phyloP scores from a whole-genome alignment of 1,140 invertebrate species.

The Bombus balteatus region DNA sequence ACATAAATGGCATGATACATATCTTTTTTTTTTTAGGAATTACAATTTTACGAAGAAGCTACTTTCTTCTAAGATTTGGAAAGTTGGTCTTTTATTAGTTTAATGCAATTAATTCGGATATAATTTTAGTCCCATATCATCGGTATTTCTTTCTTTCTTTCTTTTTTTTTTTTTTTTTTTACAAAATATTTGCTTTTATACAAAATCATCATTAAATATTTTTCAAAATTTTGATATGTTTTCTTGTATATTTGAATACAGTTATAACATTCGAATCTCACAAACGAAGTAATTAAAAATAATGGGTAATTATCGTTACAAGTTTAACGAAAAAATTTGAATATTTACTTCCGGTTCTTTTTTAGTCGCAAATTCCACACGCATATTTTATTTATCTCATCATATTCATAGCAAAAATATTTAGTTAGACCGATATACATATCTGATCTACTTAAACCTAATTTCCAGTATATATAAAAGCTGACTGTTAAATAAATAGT shows the following conservation, averaged over 20 bases:
- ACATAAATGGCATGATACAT: not conserved
- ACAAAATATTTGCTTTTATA: constrained; percentile 3
- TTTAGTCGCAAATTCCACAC: not conserved
- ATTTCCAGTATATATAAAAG: constrained; percentile 36
- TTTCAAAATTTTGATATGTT: constrained; percentile 19
- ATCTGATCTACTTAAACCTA: constrained; percentile 30
- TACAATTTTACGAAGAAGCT: not conserved
- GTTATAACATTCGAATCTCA: not conserved
- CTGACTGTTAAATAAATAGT: constrained; percentile 52
- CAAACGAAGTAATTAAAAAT: not conserved
- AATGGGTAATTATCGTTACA: not conserved
- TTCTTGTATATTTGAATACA: constrained; percentile 5
- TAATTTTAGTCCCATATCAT: constrained; percentile 8
- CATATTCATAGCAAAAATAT: constrained; percentile 53
- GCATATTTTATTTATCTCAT: constrained; percentile 13
- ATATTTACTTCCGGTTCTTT: not conserved
- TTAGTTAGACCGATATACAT: constrained; percentile 22
- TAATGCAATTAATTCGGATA: not conserved
- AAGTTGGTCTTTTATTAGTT: constrained; percentile 10
- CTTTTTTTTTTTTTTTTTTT: not conserved
- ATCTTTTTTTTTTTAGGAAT: not conserved
- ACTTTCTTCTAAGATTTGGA: not conserved
- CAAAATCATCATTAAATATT: not conserved
- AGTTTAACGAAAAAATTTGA: not conserved
- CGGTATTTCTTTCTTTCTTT: not conserved